Conservation (phyloP, 2,797 vertebrate species). For the Stomatorhinus walkeri region DNA sequence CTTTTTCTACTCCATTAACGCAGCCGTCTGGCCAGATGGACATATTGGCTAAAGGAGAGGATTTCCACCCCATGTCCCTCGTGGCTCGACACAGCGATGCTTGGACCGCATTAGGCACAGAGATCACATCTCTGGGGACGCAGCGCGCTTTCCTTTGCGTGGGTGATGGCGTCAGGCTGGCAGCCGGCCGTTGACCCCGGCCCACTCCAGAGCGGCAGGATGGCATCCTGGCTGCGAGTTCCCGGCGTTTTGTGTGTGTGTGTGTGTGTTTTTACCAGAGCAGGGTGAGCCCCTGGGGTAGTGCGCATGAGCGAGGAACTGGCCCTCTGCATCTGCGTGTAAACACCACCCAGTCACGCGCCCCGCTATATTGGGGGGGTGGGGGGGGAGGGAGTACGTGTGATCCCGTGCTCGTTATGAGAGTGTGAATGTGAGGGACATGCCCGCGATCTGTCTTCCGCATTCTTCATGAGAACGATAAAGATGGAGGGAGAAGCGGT, state of each 20-base stretch:
- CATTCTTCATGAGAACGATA: neutral
- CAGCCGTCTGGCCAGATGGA: neutral
- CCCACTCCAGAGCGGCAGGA: neutral
- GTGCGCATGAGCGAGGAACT: neutral
- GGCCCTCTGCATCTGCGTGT: neutral
- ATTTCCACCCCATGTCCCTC: neutral
- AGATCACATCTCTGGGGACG: neutral
- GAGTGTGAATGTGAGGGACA: neutral
- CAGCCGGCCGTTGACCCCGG: neutral
- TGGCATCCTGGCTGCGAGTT: neutral
- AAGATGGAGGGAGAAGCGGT: neutral
- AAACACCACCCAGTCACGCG: neutral
- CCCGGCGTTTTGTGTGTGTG: neutral
- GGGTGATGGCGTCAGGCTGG: neutral
- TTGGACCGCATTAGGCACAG: neutral
- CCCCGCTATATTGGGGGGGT: neutral
- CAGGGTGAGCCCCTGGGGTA: neutral
- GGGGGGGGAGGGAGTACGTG: neutral
- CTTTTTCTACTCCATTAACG: constrained; percentile 4
- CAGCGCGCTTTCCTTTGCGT: neutral
- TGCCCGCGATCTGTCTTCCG: neutral
- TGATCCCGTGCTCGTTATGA: neutral
- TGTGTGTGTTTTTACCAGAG: neutral
- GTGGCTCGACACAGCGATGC: neutral
- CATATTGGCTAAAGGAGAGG: constrained; percentile 9